Evolutionary conservation across 2,797 vertebrate genomes (phyloP).

Genomic region (Poeciliopsis infans): DNA sequence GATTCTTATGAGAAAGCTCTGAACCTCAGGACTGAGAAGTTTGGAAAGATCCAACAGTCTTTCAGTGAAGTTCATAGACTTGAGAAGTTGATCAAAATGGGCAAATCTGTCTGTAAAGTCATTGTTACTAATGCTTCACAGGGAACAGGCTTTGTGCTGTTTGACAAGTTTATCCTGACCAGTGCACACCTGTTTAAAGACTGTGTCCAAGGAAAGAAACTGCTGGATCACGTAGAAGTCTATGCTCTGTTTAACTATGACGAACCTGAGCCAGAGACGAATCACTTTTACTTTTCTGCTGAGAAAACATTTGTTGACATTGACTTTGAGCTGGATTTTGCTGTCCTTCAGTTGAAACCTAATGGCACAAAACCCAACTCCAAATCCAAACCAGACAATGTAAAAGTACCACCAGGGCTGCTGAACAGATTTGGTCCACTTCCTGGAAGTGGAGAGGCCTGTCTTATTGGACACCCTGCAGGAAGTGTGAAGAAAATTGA

Average conservation of each 20-base stretch:
- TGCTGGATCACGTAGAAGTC: background rate
- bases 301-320: background rate
- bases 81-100: background rate
- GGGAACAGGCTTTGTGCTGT: conserved; percentile 51
- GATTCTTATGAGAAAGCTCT: background rate
- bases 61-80: conserved; percentile 43
- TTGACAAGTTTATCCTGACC: conserved; percentile 35
- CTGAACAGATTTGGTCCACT: conserved; percentile 13
- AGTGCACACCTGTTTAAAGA: background rate
- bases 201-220: fast-evolving
- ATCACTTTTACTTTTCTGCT: fast-evolving
- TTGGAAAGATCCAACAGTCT: conserved; percentile 33
- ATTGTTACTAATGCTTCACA: fast-evolving
- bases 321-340: conserved; percentile 13
- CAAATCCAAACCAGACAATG: background rate
- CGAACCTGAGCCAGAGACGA: background rate
- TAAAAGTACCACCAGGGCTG: conserved; percentile 32
- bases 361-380: background rate
- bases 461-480: conserved; percentile 46
- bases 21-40: conserved; percentile 3
- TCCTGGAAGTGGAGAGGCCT: background rate
- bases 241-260: background rate
- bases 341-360: background rate
- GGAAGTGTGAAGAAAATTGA: conserved; percentile 30
- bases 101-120: conserved; percentile 37